Conservation (phyloP, 2,888 invertebrate genomes). For the Scaptomyza polygonia region DNA sequence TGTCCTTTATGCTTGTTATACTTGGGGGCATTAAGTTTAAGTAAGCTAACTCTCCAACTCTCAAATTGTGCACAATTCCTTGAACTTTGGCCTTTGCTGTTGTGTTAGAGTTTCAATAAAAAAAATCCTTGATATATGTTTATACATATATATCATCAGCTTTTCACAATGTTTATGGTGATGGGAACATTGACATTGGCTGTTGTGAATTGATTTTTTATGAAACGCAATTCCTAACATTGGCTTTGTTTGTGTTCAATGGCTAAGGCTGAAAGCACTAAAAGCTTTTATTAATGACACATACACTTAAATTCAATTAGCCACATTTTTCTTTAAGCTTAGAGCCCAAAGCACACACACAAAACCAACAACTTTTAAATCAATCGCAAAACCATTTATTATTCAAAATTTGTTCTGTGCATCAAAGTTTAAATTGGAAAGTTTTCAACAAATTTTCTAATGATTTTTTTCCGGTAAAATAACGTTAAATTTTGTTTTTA, state of each 20-base stretch:
- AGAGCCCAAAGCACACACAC: constrained; percentile 5
- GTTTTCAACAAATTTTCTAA: constrained; percentile 20
- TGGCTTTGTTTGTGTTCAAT: constrained; percentile 32
- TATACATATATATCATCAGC: constrained; percentile 28
- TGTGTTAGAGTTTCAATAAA: constrained; percentile 21
- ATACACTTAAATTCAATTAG: constrained; percentile 40
- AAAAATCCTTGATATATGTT: constrained; percentile 12
- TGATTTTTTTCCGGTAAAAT: neutral
- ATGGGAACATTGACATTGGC: constrained; percentile 57
- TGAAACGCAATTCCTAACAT: neutral
- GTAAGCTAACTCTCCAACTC: constrained; percentile 22
- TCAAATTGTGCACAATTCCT: constrained; percentile 22
- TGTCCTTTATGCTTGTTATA: constrained; percentile 70
- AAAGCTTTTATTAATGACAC: constrained; percentile 24
- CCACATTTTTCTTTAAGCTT: constrained; percentile 31
- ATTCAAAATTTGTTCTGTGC: constrained; percentile 59
- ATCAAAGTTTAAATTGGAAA: constrained; percentile 72
- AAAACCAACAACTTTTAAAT: constrained; percentile 44
- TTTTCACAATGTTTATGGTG: constrained; percentile 13
- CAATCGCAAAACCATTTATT: constrained; percentile 64
- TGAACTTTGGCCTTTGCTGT: constrained; percentile 50
- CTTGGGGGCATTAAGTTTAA: constrained; percentile 32
- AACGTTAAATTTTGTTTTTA: neutral
- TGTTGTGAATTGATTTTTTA: constrained; percentile 18
- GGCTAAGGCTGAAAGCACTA: constrained; percentile 18